Evolutionary conservation across 2,888 invertebrate species (phyloP), one percentile per base, ranked within the genome.

Genomic region (Hyposoter dolosus): DNA sequence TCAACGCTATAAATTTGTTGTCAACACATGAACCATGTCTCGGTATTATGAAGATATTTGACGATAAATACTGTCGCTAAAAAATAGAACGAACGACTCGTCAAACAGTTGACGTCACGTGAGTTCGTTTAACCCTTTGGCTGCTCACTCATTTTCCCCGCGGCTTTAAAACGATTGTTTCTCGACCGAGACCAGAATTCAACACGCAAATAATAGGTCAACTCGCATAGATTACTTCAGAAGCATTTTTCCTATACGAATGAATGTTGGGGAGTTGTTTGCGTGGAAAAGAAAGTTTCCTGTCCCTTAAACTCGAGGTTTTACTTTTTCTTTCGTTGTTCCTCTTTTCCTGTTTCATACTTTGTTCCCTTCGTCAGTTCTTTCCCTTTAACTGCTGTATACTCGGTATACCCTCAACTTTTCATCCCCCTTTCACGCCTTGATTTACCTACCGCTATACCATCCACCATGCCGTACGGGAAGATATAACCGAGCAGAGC

Each of bases 171-270:
- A 40, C 10, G 40, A 40, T 40, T 5, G 10, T 40, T 40, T 10
- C 10, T 40, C 40, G 40, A 7, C 9, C 40, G 7, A 40, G 40
- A 40, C 9, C 0, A 40, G 40, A 40, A 40, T 1, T 7, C 40
- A 40, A 40, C 40, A 40, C 10, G 40, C 9, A 40, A 40, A 40
- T 40, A 40, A 40, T 40, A 7, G 40, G 2, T 7, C 7, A 7
- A 40, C 40, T 40, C 40, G 82, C 87, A 90, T 89, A 90, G 91
- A 92, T 91, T 91, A 89, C 90, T 81, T 92, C 75, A 92, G 91
- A 89, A 92, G 92, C 90, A 88, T 88, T 86, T 90, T 90, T 88
- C 85, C 89, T 89, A 91, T 89, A 90, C 82, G 80, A 69, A 63
- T 53, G 74, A 68, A 90, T 89, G 90, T 87, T 87, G 88, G 76